Evolutionary conservation across 2,113 vertebrate species (phyloP), one percentile per base, ranked within the genome.

Genomic region (Mirounga angustirostris): DNA sequence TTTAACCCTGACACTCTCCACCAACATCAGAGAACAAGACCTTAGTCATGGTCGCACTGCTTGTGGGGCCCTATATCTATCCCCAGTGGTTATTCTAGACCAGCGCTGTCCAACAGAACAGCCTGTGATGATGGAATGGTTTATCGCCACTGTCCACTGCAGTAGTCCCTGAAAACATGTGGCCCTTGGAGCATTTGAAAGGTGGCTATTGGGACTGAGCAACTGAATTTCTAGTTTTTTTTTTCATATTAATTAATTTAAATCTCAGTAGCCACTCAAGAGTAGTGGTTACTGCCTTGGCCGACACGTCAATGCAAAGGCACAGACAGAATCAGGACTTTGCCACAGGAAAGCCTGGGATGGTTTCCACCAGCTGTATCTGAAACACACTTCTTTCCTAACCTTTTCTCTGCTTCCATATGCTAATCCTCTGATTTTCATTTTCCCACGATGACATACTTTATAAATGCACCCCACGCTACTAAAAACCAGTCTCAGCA

Each of bases 241-340:
- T 33, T 84, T 90, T 93, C 2, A 76, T 69, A 79, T 79, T 86
- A 76, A 59, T 83, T 82, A 58, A 74, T 69, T 92, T 92, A 58
- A 40, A 59, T 76, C 74, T 76, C 81, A 76, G 13, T 11, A 73
- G 30, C 26, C 18, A 76, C 43, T 33, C n/a, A 11, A 83, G 28
- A 91, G 28, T 26, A 93, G 9, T 4, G 52, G 13, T 7, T 40
- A 61, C 40, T 12, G 24, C 3, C 8, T 40, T 19, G 61, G 65
- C 82, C 58, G 81, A 40, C 22, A 21, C 4, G 7, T 46, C 5
- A 4, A 6, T 40, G 22, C 19, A 11, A 59, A 86, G 36, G 40
- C 26, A 54, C 24, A 85, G 16, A 21, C 21, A 46, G 43, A 36
- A 50, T 56, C 30, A 46, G 50, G 71, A 54, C 22, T 89, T 73